A percentile compares a stretch with the other conserved stretches of the same genome.
Evolutionary conservation across 2,797 vertebrate genomes (phyloP).

Genomic region (Anomalospiza imberbis): DNA sequence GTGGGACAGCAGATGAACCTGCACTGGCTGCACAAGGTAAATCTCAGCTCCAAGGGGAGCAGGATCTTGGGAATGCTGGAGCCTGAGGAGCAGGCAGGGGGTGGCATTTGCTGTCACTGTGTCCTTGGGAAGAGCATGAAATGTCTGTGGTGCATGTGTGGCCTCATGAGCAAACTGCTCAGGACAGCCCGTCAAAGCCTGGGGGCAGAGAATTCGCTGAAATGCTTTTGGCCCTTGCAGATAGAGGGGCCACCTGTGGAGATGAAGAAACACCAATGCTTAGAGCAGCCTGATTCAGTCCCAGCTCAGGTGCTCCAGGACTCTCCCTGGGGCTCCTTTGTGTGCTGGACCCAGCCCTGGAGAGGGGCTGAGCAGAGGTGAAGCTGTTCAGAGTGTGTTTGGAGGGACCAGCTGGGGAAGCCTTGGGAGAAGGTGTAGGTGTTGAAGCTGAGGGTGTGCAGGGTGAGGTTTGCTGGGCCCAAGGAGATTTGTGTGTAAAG

Average conservation of each 20-base stretch:
- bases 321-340: neutral
- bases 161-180: neutral
- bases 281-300: neutral
- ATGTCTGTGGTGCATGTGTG: neutral
- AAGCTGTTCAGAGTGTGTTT: neutral
- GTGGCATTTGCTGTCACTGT: neutral
- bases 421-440: neutral
- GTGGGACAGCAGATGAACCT: conserved; percentile 83
- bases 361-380: neutral
- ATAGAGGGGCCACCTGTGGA: neutral
- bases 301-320: neutral
- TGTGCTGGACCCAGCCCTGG: neutral
- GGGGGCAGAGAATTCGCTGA: neutral
- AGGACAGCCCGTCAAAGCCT: neutral
- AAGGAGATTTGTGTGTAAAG: neutral
- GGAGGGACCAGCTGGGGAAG: neutral
- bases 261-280: neutral
- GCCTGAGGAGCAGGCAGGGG: accelerated
- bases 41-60: neutral
- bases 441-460: neutral
- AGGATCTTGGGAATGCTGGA: neutral
- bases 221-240: neutral
- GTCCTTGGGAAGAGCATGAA: neutral
- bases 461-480: neutral
- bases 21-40: conserved; percentile 84